Percentiles rank a stretch among this genome's conserved stretches.
phyloP scores from a whole-genome alignment of 2,797 vertebrate species.

The Bucorvus abyssinicus region DNA sequence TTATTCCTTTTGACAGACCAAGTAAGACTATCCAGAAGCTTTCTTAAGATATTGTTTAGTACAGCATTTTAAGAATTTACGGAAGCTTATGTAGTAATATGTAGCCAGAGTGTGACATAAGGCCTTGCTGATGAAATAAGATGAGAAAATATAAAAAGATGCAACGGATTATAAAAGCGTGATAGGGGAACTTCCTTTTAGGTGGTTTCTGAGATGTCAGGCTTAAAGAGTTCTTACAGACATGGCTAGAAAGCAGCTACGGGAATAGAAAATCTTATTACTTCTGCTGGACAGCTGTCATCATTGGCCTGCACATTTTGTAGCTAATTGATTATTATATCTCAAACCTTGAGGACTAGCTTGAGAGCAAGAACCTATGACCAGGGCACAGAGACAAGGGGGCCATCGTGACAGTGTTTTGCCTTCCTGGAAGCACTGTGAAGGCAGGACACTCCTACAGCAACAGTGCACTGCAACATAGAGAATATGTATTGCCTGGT shows the following conservation, averaged over 20 bases:
- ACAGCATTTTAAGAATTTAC: neutral
- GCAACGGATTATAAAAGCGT: neutral
- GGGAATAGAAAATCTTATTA: neutral
- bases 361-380: neutral
- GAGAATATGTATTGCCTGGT: neutral
- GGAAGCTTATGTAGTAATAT: neutral
- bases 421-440: neutral
- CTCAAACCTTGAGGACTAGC: neutral
- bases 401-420: neutral
- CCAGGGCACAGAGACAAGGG: neutral
- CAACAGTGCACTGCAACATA: neutral
- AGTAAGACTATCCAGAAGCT: neutral
- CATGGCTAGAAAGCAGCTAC: neutral
- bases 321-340: neutral
- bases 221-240: neutral
- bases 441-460: neutral
- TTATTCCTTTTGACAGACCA: neutral
- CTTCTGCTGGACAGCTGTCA: neutral
- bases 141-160: neutral
- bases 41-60: neutral
- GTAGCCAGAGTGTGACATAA: neutral
- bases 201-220: neutral
- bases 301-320: neutral
- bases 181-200: neutral
- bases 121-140: neutral